Evolutionary conservation across 2,113 vertebrate genomes (phyloP).

Genomic region (Lipotes vexillifer): DNA sequence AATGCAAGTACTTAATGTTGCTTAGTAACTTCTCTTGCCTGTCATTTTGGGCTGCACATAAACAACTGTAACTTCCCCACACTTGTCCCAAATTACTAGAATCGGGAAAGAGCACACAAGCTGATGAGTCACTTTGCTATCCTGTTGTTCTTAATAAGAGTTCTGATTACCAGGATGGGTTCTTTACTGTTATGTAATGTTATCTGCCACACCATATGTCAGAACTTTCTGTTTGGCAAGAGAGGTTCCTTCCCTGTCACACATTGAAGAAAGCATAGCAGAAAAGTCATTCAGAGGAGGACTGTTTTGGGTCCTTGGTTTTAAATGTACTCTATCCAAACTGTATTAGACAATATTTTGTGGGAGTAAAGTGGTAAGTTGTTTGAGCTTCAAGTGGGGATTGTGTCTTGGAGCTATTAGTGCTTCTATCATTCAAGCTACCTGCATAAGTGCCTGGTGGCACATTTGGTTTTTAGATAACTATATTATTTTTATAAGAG

Average conservation of each 20-base stretch:
- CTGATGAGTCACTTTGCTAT: constrained; percentile 61
- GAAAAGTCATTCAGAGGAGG: not conserved
- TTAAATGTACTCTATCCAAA: not conserved
- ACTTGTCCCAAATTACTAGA: constrained; percentile 62
- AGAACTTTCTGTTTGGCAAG: constrained; percentile 44
- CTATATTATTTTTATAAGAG: not conserved
- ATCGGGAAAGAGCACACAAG: constrained; percentile 23
- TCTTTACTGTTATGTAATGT: constrained; percentile 39
- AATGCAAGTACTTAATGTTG: constrained; percentile 62
- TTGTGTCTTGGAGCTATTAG: not conserved
- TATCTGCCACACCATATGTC: not conserved
- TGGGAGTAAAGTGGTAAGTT: not conserved
- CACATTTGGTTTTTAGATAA: not conserved
- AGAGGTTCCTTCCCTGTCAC: not conserved
- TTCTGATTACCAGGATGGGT: constrained; percentile 28
- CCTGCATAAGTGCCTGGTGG: not conserved
- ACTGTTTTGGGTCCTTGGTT: not conserved
- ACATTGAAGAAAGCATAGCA: not conserved
- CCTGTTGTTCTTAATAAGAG: constrained; percentile 57
- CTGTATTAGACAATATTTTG: not conserved
- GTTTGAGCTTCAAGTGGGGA: not conserved
- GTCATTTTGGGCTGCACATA: constrained; percentile 51
- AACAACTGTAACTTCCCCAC: constrained; percentile 58
- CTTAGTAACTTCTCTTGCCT: constrained; percentile 69
- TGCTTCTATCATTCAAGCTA: not conserved